Base-by-base conservation (phyloP, 2,888 invertebrate species). In the Platycheirus rosarum region DNA sequence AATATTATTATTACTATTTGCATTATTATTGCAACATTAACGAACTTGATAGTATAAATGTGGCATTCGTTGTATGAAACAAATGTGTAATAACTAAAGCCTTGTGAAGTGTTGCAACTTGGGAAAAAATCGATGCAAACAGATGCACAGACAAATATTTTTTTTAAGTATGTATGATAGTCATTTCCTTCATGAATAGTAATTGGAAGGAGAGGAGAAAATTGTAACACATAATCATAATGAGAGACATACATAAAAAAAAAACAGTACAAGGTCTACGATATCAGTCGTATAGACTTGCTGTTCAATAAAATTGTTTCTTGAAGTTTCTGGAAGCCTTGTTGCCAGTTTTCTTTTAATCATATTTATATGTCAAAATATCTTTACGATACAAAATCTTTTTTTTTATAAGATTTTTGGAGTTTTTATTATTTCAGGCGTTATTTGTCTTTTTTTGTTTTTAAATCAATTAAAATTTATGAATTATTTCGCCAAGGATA, bases 31-130 rank as follows among this genome's bases (percentile, higher is more conserved):
- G 57, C 66, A 70, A 76, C 60, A 71, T 66, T 76, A 71, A 76
- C 76, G 80, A 80, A 80, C 80, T 80, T 80, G 80, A 80, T 75
- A 63, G 63, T 57, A 42, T 57, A 40, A 13, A 32, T 57, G 40
- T 62, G 53, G 53, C 55, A 57, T 76, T 70, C 32, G 23, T 14
- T 16, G 42, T 40, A 29, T 16, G 26, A 13, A 23, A 40, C 46
- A 48, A 48, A 14, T 7, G n/a, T 23, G 7, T 42, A 74, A 35
- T 49, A 51, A 60, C 23, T 49, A 57, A 8, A 35, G 37, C 42
- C 71, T 11, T 63, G 8, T 23, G 26, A n/a, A 23, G 23, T 37
- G 13, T 57, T 40, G 14, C 13, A 8, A 14, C 11, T 14, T 32
- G 18, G 46, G 40, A 60, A 60, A n/a, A 46, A 60, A 65, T 46